These are phyloP conservation scores for Ephialtes manifestator DNA, from an alignment of 2,888 invertebrate species.

Conservation along the genomic window DNA sequence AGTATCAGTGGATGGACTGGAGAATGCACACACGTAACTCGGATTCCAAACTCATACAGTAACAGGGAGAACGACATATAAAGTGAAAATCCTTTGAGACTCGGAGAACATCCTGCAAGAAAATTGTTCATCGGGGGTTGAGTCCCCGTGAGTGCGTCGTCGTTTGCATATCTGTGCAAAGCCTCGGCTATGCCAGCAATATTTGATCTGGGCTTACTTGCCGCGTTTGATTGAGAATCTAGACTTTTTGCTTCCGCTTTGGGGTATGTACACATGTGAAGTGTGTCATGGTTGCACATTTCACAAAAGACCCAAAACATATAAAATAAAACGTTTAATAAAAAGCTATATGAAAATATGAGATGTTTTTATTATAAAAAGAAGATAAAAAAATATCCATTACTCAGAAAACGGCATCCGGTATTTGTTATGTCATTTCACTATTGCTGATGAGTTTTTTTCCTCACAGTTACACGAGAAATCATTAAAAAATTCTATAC, in stretches of 20 bases:
- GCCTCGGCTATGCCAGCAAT: neutral
- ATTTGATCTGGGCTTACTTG: constrained; percentile 9
- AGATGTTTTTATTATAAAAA: too few species aligned
- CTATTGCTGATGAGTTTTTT: too few species aligned
- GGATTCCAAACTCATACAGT: neutral
- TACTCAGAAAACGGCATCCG: neutral
- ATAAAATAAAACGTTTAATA: neutral
- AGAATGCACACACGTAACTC: constrained; percentile 36
- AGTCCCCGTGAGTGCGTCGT: neutral
- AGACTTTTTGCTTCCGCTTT: neutral
- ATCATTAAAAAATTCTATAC: neutral
- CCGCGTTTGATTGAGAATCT: constrained; percentile 1
- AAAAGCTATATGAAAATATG: too few species aligned
- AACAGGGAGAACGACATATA: constrained; percentile 3
- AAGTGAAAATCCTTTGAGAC: constrained; percentile 43
- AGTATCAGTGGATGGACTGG: constrained; percentile 29
- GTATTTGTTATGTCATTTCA: too few species aligned
- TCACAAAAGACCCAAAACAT: neutral
- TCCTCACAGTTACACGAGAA: too few species aligned
- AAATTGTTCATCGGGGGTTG: neutral
- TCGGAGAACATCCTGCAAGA: constrained; percentile 16
- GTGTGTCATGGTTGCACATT: neutral
- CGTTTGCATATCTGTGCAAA: constrained; percentile 1
- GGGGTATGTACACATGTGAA: neutral
- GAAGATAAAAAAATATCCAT: neutral